Base-by-base conservation (phyloP, 2,888 invertebrate genomes). In the Xestia sexstrigata region DNA sequence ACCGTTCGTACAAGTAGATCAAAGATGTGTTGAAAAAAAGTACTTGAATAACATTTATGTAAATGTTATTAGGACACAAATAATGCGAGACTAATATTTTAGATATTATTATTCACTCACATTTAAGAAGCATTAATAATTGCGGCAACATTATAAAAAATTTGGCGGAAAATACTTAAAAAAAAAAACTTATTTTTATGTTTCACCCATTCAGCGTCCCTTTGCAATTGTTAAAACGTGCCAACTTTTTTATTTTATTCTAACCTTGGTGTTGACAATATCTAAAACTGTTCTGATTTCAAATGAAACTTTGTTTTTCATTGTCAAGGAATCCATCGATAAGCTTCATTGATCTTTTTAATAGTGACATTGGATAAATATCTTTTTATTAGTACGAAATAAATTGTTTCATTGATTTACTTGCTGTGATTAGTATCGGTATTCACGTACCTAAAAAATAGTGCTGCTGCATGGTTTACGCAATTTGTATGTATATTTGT, bases 221-320 rank as follows among this genome's bases (percentile, higher is more conserved):
- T 78, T 63, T 47, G 30, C 42, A 45, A 42, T 30, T 52, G 23
- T 52, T 52, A 4, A 15, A 35, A 42, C 8, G 30, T 63, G 78
- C 79, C 83, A 81, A 78, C 66, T 78, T 74, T 87, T 76, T 76
- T 15, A 39, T 86, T 86, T 45, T 45, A 63, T 67, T 81, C 49
- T 81, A 58, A 81, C 83, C 88, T 88, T 88, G 86, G 68, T 74
- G 76, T 76, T 83, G 76, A 74, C 71, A n/a, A n/a, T n/a, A 85
- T 76, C n/a, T 49, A 45, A 60, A 65, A 66, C 58, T 67, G 62
- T 82, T 86, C 77, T 73, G 70, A 78, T 74, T 80, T 80, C 66
- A 79, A 81, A 80, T 70, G 8, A 60, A 62, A 69, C 65, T 66
- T 78, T 76, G 60, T 73, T 68, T 75, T 78, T 85, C 75, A 70